Base-by-base conservation (phyloP, 2,113 vertebrate genomes). In the Petrocephalus microphthalmus region DNA sequence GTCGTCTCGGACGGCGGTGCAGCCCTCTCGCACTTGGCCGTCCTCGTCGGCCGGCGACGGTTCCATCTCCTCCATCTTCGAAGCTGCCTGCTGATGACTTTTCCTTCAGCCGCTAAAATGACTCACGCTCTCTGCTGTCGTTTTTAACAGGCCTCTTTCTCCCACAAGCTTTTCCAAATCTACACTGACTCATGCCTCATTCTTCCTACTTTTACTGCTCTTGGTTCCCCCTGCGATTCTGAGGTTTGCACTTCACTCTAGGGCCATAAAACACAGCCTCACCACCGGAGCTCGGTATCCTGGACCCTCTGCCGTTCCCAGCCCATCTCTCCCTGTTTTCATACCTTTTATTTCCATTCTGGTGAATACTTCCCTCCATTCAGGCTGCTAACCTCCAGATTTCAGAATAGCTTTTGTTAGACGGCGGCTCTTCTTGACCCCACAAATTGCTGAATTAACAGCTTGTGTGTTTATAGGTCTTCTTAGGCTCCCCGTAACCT, bases 101-200 rank as follows among this genome's bases (percentile, higher is more conserved):
- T 85, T 85, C 84, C 84, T 85, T 85, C 13, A 53, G 25, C 29
- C n/a, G 67, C 67, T 53, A 78, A 37, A 87, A 37, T 29, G 87
- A 87, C 64, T 87, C 87, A 87, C 67, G n/a, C 67, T 78, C 42
- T 52, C 87, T 33, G 84, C 33, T 78, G 71, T 78, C 71, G 81
- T 45, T 25, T 83, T 25, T 83, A 83, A 49, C 45, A 49, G 42
- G 20, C 81, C 45, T 45, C 81, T 45, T 49, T 83, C 81, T 83
- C 81, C 81, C 81, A 83, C 81, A 83, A 49, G 67, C 49, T 88
- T 82, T 85, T 85, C 84, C 84, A 85, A 85, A 54, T 51, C 82
- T 54, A 53, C 84, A 20, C 87, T 88, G 87, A 53, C 87, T 82
- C 84, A 85, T 37, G 84, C 51, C 84, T 56, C n/a, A 33, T 25